Evolutionary conservation across 2,797 vertebrate species (phyloP), one percentile per base, ranked within the genome.

Genomic region (Eutrigla gurnardus): DNA sequence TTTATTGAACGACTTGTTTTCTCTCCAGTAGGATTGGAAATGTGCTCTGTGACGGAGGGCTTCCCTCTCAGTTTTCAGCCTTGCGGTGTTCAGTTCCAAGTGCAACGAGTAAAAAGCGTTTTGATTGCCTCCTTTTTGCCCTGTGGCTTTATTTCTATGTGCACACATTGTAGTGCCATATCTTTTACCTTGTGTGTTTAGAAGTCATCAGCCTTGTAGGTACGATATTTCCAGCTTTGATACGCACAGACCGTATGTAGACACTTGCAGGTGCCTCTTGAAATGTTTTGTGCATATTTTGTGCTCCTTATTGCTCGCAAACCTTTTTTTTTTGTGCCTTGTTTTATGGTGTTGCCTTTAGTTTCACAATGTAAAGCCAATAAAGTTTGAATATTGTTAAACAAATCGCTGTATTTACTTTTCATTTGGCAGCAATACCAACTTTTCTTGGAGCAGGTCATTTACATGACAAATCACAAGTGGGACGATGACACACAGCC

Each of bases 371-470:
- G 91, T 94, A 91, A 88, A 93, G 92, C 87, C 87, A 93, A 93
- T 93, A 94, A 94, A 94, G 91, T 93, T 94, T 92, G 84, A 90
- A 91, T 90, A 91, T 92, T 93, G 90, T 93, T 89, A 85, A 92
- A 93, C 82, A 70, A 82, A 73, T 66, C 14, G 3, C 14, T 46
- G 63, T 36, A 3, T 80, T 68, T 57, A 10, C 37, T 18, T 49
- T 61, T 86, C 13, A 42, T 83, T 80, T 57, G 42, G 53, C 33
- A 15, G 52, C 53, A 5, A 25, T 8, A 33, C 39, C 43, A 42
- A 37, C 59, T 85, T 80, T n/a, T 60, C 62, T 65, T 54, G 40
- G 55, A 54, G 42, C 18, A 17, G 58, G 33, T 53, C 0, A 64
- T 90, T 89, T 82, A 76, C 77, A 89, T 85, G 66, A 84, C 73